Conservation (phyloP, 53 echinoderm and acorn worm genomes). For the Apostichopus leukothele region DNA sequence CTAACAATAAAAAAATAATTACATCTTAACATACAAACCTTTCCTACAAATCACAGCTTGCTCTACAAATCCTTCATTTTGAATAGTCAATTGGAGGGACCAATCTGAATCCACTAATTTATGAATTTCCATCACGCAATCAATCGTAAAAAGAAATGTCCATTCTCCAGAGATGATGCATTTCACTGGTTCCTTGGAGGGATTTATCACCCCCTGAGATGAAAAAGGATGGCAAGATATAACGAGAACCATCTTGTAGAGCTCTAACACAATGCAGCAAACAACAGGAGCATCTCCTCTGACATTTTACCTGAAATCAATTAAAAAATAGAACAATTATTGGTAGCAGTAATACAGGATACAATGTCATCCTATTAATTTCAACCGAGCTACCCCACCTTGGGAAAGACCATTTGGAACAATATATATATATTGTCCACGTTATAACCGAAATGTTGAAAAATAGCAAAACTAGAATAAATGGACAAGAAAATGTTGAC, state of each 20-base stretch:
- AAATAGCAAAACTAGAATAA: too few relatives aligned
- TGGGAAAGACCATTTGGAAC: too few relatives aligned
- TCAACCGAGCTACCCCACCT: too few relatives aligned
- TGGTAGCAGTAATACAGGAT: too few relatives aligned
- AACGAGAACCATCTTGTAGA: not conserved
- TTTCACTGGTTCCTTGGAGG: constrained; percentile 28
- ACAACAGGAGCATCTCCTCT: not conserved
- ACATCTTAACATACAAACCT: not conserved
- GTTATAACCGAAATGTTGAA: too few relatives aligned
- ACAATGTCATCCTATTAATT: too few relatives aligned
- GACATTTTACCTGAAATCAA: too few relatives aligned
- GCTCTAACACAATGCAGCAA: not conserved
- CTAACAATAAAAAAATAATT: too few relatives aligned
- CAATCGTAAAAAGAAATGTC: not conserved
- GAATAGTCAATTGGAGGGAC: not conserved
- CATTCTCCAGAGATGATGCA: constrained; percentile 42
- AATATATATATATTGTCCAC: too few relatives aligned
- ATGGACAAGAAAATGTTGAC: too few relatives aligned
- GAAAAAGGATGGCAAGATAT: constrained; percentile 15
- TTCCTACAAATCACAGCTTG: constrained; percentile 25
- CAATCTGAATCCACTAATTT: not conserved
- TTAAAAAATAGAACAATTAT: too few relatives aligned
- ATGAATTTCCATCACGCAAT: constrained; percentile 1
- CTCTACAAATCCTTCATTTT: constrained; percentile 17
- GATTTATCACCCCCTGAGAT: constrained; percentile 27